phyloP scores from a whole-genome alignment of 1,140 invertebrate genomes.

The Venturia canescens region DNA sequence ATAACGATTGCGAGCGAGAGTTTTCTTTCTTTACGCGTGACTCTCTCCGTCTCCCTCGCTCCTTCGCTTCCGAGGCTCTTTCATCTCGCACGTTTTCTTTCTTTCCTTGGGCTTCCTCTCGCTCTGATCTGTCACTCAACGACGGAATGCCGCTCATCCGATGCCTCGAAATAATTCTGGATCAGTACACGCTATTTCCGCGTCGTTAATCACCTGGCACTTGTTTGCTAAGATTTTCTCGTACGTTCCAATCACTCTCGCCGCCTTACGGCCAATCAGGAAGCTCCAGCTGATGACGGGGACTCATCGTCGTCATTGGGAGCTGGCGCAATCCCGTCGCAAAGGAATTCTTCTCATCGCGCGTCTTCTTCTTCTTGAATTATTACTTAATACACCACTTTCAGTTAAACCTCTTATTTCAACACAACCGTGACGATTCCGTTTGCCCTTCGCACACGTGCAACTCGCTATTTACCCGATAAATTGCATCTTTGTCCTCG shows the following conservation, averaged over 20 bases:
- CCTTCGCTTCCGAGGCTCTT: constrained; percentile 56
- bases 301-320: constrained; percentile 7
- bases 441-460: background rate
- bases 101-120: background rate
- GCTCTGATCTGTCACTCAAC: background rate
- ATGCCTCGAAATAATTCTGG: constrained; percentile 3
- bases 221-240: constrained; percentile 36
- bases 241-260: background rate
- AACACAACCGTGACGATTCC: background rate
- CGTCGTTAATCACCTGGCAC: background rate
- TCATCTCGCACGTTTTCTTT: constrained; percentile 34
- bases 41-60: constrained; percentile 53
- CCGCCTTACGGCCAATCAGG: constrained; percentile 29
- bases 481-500: background rate
- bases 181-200: background rate
- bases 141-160: constrained; percentile 18
- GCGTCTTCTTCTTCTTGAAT: background rate
- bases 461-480: background rate
- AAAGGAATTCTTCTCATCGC: background rate
- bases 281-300: constrained; percentile 31
- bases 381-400: background rate
- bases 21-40: constrained; percentile 15
- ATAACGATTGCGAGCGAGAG: constrained; percentile 60
- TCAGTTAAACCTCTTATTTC: background rate
- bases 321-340: constrained; percentile 7